phyloP scores from a whole-genome alignment of 2,888 invertebrate species.

The Osedax fenrisi region DNA sequence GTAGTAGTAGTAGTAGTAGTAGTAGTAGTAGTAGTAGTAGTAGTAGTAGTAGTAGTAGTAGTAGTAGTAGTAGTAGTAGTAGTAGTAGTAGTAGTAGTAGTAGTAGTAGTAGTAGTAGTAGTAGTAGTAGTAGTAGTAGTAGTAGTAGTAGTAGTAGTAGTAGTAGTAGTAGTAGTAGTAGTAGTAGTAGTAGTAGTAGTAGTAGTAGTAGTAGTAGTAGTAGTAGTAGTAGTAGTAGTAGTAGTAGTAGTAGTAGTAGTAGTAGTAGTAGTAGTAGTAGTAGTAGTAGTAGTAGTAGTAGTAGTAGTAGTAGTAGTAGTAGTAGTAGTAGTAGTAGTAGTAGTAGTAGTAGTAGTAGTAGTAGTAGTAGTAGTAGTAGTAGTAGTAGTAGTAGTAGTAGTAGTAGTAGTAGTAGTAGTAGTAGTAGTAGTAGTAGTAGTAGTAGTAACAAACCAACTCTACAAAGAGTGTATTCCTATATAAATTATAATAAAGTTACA shows the following conservation, averaged over 20 bases:
- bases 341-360: not conserved
- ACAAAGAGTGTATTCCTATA: too few species aligned
- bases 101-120: not conserved
- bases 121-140: slow-evolving; percentile 8
- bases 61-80: slow-evolving; percentile 5
- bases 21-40: not conserved
- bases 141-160: not conserved
- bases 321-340: not conserved
- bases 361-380: not conserved
- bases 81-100: slow-evolving; percentile 1
- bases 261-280: not conserved
- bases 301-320: not conserved
- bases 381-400: not conserved
- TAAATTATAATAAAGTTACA: too few species aligned
- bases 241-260: too few species aligned
- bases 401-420: not conserved
- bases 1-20: slow-evolving; percentile 5
- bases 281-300: not conserved
- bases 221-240: not conserved
- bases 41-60: not conserved
- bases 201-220: slow-evolving; percentile 5
- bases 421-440: not conserved
- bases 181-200: slow-evolving; percentile 4
- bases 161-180: slow-evolving; percentile 1
- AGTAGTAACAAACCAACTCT: not conserved